Percentiles rank a stretch among this genome's conserved stretches.
These are phyloP conservation scores for Patiria pectinifera DNA, from an alignment of 53 echinoderm and acorn worm species.

Conservation along the genomic window DNA sequence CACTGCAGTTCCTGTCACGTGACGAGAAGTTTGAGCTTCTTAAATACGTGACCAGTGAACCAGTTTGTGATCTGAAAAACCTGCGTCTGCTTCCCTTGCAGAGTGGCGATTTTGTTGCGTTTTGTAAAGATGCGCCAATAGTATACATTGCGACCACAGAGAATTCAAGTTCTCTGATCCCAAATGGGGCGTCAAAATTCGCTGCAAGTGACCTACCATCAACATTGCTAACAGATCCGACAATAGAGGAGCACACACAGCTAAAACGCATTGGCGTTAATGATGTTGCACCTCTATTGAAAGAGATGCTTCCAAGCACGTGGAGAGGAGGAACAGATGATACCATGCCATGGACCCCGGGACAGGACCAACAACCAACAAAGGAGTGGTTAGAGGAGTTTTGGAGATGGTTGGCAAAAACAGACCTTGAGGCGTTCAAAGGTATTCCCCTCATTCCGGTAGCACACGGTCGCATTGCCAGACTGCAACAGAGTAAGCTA, in stretches of 20 bases:
- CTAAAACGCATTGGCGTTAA: slow-evolving; percentile 12
- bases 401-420: slow-evolving; percentile 62
- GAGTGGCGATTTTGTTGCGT: slow-evolving; percentile 48
- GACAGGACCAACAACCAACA: slow-evolving; percentile 19
- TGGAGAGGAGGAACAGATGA: slow-evolving; percentile 39
- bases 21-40: slow-evolving; percentile 58
- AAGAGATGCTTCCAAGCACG: slow-evolving; percentile 58
- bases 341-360: slow-evolving; percentile 50
- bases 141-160: slow-evolving; percentile 46
- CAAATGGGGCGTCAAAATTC: slow-evolving; percentile 49
- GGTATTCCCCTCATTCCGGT: slow-evolving; percentile 54
- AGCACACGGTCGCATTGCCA: not conserved
- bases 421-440: not conserved
- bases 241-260: slow-evolving; percentile 7
- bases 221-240: not conserved
- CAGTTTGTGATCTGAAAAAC: slow-evolving; percentile 49
- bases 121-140: not conserved
- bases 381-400: slow-evolving; percentile 40
- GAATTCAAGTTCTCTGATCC: slow-evolving; percentile 56
- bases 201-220: slow-evolving; percentile 24
- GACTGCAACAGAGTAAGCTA: slow-evolving; percentile 12
- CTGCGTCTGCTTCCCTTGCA: slow-evolving; percentile 57
- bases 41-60: slow-evolving; percentile 54
- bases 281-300: slow-evolving; percentile 32
- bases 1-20: slow-evolving; percentile 16